phyloP scores from a whole-genome alignment of 2,888 invertebrate species.

The Himalopsyche japonica region DNA sequence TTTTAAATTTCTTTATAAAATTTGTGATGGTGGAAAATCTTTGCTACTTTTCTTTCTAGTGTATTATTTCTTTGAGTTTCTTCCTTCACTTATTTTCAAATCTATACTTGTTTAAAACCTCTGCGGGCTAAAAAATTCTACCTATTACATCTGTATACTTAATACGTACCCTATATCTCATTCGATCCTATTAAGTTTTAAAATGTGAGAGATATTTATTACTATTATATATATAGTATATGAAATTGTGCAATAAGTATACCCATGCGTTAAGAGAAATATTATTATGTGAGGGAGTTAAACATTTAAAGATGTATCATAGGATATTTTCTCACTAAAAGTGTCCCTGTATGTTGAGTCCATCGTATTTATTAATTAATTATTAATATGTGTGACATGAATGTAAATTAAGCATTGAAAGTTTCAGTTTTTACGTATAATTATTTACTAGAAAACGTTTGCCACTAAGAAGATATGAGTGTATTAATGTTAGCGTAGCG shows the following conservation, averaged over 20 bases:
- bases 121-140: neutral
- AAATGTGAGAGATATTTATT: neutral
- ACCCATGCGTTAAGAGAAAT: neutral
- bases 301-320: neutral
- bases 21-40: no score
- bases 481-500: slow-evolving; percentile 20
- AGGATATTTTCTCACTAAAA: neutral
- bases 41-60: no score
- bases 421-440: slow-evolving; percentile 21
- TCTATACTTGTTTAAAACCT: neutral
- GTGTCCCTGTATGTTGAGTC: neutral
- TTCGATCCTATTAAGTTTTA: neutral
- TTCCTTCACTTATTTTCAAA: neutral
- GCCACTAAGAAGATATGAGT: slow-evolving; percentile 15
- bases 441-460: slow-evolving; percentile 16
- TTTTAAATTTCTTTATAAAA: no score
- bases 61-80: neutral
- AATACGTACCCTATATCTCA: neutral
- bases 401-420: slow-evolving; percentile 25
- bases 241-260: neutral
- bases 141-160: neutral
- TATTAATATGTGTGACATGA: slow-evolving; percentile 20
- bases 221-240: neutral
- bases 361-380: neutral
- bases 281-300: neutral